Evolutionary conservation across 2,113 vertebrate genomes (phyloP).

Genomic region (Elgaria multicarinata): DNA sequence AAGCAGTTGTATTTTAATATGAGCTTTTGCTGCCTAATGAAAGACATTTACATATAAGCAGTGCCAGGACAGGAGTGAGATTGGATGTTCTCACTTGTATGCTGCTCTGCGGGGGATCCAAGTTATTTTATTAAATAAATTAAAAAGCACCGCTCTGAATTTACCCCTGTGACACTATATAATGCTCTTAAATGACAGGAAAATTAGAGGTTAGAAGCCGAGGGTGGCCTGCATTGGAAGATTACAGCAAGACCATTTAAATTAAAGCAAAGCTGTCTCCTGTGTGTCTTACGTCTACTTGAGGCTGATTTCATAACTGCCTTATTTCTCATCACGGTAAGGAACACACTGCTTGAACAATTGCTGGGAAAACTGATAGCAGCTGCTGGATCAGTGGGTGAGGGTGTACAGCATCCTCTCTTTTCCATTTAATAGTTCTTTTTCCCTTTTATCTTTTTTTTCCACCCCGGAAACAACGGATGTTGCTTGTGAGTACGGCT

Average conservation of each 20-base stretch:
- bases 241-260: not conserved
- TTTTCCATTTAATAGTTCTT: not conserved
- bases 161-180: not conserved
- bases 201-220: conserved; percentile 42
- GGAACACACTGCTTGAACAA: conserved; percentile 54
- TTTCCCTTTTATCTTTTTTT: not conserved
- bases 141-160: not conserved
- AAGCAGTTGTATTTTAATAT: conserved; percentile 58
- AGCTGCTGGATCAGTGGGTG: conserved; percentile 21
- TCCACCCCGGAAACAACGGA: accelerated
- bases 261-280: conserved; percentile 13
- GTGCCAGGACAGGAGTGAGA: not conserved
- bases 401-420: not conserved
- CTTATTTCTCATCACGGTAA: not conserved
- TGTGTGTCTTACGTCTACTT: not conserved
- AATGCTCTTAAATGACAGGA: not conserved
- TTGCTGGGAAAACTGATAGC: conserved; percentile 55
- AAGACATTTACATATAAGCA: conserved; percentile 48
- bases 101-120: conserved; percentile 42
- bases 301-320: conserved; percentile 4
- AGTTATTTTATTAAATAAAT: conserved; percentile 33
- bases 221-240: not conserved
- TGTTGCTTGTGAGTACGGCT: accelerated
- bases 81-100: conserved; percentile 23
- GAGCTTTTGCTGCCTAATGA: conserved; percentile 33